phyloP scores from a whole-genome alignment of 2,888 invertebrate species.

The Orchesellides sinensis region DNA sequence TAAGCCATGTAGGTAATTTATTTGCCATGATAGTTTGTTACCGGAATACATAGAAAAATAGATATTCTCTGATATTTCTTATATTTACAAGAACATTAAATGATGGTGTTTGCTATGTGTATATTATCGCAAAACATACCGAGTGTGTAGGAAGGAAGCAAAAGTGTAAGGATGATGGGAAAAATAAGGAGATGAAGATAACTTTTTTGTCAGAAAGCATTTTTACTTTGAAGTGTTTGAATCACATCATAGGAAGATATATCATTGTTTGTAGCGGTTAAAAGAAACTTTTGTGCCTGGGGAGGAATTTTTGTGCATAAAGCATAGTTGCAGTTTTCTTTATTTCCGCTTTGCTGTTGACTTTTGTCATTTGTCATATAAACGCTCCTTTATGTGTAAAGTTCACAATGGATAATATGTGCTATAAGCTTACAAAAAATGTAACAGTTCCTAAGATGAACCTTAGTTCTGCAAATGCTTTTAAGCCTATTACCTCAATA shows the following conservation, averaged over 20 bases:
- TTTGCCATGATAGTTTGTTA: constrained; percentile 28
- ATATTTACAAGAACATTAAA: no score
- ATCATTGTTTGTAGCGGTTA: constrained; percentile 21
- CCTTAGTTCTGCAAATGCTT: no score
- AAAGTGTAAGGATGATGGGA: constrained; percentile 7
- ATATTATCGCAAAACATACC: not conserved
- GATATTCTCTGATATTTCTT: no score
- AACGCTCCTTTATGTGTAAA: no score
- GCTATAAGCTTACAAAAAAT: no score
- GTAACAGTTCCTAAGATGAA: no score
- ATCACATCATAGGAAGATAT: not conserved
- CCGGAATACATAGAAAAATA: constrained; percentile 43
- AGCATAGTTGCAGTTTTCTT: not conserved
- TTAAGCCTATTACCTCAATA: not conserved
- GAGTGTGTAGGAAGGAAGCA: constrained; percentile 32
- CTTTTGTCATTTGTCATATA: not conserved
- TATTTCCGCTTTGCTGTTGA: not conserved
- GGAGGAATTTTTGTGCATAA: not conserved
- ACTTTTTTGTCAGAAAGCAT: not conserved
- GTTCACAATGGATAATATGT: no score
- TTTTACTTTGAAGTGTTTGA: not conserved
- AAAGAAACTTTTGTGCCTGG: constrained; percentile 19
- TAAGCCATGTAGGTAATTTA: no score
- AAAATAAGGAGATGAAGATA: not conserved
- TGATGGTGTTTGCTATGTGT: not conserved